Base-by-base conservation (phyloP, 2,113 vertebrate species). In the Xiphias gladius region DNA sequence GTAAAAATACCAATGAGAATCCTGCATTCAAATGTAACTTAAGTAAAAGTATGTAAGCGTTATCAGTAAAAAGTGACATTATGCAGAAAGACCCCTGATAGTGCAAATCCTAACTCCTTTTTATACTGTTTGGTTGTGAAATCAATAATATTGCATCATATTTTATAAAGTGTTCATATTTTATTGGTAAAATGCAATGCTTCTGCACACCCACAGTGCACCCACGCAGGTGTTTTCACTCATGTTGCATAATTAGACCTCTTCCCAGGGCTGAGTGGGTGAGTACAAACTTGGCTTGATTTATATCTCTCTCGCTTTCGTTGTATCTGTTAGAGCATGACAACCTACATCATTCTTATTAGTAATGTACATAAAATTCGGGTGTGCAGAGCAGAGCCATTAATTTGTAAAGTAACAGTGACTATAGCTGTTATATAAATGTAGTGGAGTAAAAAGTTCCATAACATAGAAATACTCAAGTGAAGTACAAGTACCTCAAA, bases 141-240 rank as follows among this genome's bases (percentile, higher is more conserved):
- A 50, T 50, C 46, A 20, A 5, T 50, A 20, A 6, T 20, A 50
- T 19, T 20, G 17, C 16, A 50, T 50, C 46, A 50, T 46, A 17
- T 16, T 46, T 2, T 2, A 17, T 46, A 13, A 17, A 46, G 43
- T 46, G 43, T 3, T 20, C 8, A 52, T 52, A 9, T 52, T 19
- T 22, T 19, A 7, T 20, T 52, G 50, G 19, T 52, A 20, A 52
- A 52, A 22, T 22, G 50, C 7, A 52, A 22, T 20, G 17, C 50
- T 19, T 20, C 20, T 20, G 20, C 50, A 39, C 9, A 9, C 7
- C 43, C 43, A 46, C 43, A 55, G 30, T 35, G 13, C 17, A 48
- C 13, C n/a, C 50, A 50, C 22, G 39, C 17, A 63, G n/a, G 11
- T 67, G 37, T 67, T 72, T 54, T 64, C 54, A 76, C 28, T 35